A percentile compares a stretch with the other conserved stretches of the same genome.
Evolutionary conservation across 2,113 vertebrate species (phyloP).

Genomic region (Antechinus stuartii): DNA sequence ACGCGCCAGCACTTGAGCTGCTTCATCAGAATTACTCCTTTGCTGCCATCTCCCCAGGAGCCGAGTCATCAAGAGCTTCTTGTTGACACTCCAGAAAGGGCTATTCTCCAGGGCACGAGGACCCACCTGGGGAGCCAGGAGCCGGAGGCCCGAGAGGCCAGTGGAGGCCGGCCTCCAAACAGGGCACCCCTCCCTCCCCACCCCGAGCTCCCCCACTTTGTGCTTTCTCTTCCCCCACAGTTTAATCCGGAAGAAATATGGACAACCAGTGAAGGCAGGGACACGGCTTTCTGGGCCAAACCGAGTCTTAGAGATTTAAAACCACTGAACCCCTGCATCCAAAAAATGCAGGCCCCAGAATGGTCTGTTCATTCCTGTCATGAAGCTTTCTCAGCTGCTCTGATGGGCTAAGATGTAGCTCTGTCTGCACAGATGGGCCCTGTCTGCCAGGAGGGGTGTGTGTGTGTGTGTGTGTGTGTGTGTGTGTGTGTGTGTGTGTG

Average conservation of each 20-base stretch:
- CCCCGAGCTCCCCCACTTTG: not conserved
- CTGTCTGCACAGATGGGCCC: not conserved
- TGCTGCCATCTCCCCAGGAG: not conserved
- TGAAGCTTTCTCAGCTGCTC: not conserved
- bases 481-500: too few species aligned
- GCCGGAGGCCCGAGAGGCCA: not conserved
- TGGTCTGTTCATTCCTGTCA: not conserved
- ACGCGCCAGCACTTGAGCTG: conserved; percentile 1
- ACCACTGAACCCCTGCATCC: not conserved
- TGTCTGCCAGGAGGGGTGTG: not conserved
- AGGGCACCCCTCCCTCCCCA: rapidly evolving
- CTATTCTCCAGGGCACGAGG: not conserved
- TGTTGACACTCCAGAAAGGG: not conserved
- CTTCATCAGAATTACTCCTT: conserved; percentile 47
- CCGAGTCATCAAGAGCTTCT: not conserved
- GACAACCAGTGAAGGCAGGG: not conserved
- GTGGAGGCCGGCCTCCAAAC: rapidly evolving
- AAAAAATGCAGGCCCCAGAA: not conserved
- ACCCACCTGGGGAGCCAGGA: not conserved
- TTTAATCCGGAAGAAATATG: not conserved
- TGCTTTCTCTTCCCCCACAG: not conserved
- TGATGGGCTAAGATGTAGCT: not conserved
- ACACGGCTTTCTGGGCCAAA: not conserved
- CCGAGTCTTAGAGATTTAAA: not conserved
- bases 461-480: too few species aligned